Evolutionary conservation across 2,113 vertebrate genomes (phyloP), one percentile per base, ranked within the genome.

Genomic region (Cynopterus brachyotis): DNA sequence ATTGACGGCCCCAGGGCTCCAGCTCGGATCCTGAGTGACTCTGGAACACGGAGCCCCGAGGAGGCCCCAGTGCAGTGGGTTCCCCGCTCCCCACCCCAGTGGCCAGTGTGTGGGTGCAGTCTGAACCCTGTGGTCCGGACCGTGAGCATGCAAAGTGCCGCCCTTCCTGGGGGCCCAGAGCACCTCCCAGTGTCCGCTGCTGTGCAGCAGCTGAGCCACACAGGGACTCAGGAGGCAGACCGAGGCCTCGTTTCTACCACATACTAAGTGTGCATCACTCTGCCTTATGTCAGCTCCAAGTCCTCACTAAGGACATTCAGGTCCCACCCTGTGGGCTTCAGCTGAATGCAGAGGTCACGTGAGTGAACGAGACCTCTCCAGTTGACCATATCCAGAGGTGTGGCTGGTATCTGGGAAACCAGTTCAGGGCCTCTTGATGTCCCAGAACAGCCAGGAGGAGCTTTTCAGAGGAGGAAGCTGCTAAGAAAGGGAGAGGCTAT

Each of bases 281-380:
- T 96, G 94, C 66, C 75, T 95, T 96, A 40, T 96, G 83, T 96
- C 76, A 40, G 57, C 92, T 69, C 75, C 66, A 94, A 84, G 70
- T 88, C 53, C 75, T 85, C 89, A 53, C 83, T 20, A n/a, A 95
- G 92, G 94, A 75, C 94, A 87, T 32, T 93, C 80, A 64, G 90
- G 72, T 92, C 89, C 86, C 64, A 69, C 53, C 79, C 70, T 45
- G 26, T n/a, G 9, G 80, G 87, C 90, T 94, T 94, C 85, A 50
- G 92, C 95, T 91, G 59, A 76, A 96, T 11, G 70, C 30, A 8
- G 92, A 95, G 95, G 87, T 78, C 30, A 0, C 84, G 69, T 91
- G 95, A 62, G 82, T 94, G 97, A 97, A 97, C 50, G 88, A 83
- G 91, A 92, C 93, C 91, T 88, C 87, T 76, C 90, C 73, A 53